Percentiles rank a stretch among this genome's conserved stretches.
Conservation (phyloP, 37 sponge, comb jelly and placozoan genomes). For the Geodia barretti region DNA sequence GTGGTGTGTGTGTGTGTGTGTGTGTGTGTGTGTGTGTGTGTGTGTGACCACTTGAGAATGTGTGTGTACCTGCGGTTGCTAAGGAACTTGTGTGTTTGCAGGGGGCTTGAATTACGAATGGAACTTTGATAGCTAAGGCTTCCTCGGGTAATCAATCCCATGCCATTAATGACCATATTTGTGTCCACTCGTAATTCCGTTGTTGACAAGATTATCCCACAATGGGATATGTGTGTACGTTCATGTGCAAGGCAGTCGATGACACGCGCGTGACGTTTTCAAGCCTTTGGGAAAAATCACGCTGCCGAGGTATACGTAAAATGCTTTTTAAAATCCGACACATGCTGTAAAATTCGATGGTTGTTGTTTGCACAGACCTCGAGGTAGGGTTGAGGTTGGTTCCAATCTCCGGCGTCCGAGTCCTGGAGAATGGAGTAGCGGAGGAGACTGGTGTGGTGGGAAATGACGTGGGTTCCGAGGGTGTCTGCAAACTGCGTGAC, state of each 20-base stretch:
- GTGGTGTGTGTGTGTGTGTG: background rate
- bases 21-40: background rate
- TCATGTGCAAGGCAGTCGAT: background rate
- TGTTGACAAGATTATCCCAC: too few relatives aligned
- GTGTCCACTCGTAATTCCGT: too few relatives aligned
- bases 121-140: too few relatives aligned
- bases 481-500: slow-evolving; percentile 1
- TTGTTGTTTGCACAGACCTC: slow-evolving; percentile 24
- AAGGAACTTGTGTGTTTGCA: background rate
- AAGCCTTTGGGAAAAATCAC: too few relatives aligned
- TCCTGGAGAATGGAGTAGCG: slow-evolving; percentile 46
- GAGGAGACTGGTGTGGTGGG: slow-evolving; percentile 26
- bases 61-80: background rate
- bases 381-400: slow-evolving; percentile 30
- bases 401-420: slow-evolving; percentile 36
- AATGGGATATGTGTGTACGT: slow-evolving; percentile 23
- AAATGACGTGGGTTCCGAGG: slow-evolving; percentile 1
- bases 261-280: too few relatives aligned
- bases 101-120: too few relatives aligned
- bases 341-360: background rate
- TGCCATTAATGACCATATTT: too few relatives aligned
- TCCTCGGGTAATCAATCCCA: too few relatives aligned
- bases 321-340: too few relatives aligned
- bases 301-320: too few relatives aligned
- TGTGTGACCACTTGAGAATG: background rate